Base-by-base conservation (phyloP, 2,797 vertebrate species). In the Poecilia velifera region DNA sequence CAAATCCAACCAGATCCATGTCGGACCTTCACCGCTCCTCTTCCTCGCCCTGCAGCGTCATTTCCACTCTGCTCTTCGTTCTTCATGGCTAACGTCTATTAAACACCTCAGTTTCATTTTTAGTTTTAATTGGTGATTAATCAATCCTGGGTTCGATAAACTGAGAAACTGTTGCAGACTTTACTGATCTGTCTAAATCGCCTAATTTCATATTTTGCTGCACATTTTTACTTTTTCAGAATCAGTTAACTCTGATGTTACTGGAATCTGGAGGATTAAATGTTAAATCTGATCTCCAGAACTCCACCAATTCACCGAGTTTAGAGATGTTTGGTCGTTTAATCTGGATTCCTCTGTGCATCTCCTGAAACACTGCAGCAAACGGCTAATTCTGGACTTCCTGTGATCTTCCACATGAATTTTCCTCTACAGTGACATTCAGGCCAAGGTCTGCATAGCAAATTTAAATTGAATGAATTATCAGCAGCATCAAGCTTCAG, bases 1-100 rank as follows among this genome's bases (percentile, higher is more conserved):
- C 87, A 86, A 81, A 89, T 84, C 72, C 36, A 36, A 80, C 14
- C 82, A 64, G 79, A 82, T 91, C 88, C 78, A 86, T 86, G 87
- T 91, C 87, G 87, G 86, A 81, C 82, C 78, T 53, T 90, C 86
- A 84, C 83, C 72, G 80, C 72, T 62, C 68, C 81, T 79, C 74
- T 34, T 64, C 83, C 82, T 82, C 79, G 28, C 22, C 51, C 76
- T 45, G 75, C 82, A 51, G 49, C 49, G 2, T 80, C 87, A 89
- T 87, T 90, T 55, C 74, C 86, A 74, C 83, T 73, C 76, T 13
- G 22, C 51, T 81, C 41, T 76, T 68, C 51, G 36, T 77, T 59
- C 75, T 87, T 81, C 70, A 2, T 9, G 28, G 5, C 76, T 55
- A 47, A 39, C 36, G 31, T 36, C 49, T 49, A 13, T 10, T 46